Evolutionary conservation across 2,888 invertebrate species (phyloP).

Genomic region (Lasioglossum pauxillum): DNA sequence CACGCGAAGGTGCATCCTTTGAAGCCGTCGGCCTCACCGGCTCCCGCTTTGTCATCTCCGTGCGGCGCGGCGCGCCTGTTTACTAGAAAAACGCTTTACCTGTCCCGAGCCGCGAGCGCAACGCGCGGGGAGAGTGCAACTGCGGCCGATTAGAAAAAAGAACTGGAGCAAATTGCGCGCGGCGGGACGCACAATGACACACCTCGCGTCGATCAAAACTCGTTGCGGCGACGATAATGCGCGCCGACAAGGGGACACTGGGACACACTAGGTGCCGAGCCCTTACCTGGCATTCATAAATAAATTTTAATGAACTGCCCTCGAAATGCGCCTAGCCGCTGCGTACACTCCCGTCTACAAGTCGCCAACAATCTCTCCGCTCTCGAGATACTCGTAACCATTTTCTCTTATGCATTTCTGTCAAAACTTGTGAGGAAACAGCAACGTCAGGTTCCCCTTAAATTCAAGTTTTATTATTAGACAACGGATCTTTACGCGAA

Average conservation of each 20-base stretch:
- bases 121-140: slow-evolving; percentile 5
- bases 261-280: slow-evolving; percentile 75
- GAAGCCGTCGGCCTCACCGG: slow-evolving; percentile 43
- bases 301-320: slow-evolving; percentile 80
- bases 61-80: slow-evolving; percentile 61
- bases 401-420: background rate
- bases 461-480: background rate
- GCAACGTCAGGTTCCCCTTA: no score
- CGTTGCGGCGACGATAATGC: slow-evolving; percentile 61
- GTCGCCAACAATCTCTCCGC: background rate
- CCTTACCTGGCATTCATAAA: slow-evolving; percentile 81
- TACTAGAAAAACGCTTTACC: slow-evolving; percentile 59
- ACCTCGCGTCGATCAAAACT: slow-evolving; percentile 72
- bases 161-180: slow-evolving; percentile 78
- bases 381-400: background rate
- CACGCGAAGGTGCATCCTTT: slow-evolving; percentile 33
- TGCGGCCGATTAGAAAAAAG: slow-evolving; percentile 54
- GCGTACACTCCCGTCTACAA: slow-evolving; percentile 7
- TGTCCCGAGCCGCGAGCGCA: slow-evolving; percentile 18
- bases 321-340: slow-evolving; percentile 61
- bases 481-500: no score
- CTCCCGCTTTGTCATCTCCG: slow-evolving; percentile 62
- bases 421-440: background rate
- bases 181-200: slow-evolving; percentile 76
- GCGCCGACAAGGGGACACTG: slow-evolving; percentile 51